Conservation (phyloP, 2,113 vertebrate species). For the Anser cygnoides region DNA sequence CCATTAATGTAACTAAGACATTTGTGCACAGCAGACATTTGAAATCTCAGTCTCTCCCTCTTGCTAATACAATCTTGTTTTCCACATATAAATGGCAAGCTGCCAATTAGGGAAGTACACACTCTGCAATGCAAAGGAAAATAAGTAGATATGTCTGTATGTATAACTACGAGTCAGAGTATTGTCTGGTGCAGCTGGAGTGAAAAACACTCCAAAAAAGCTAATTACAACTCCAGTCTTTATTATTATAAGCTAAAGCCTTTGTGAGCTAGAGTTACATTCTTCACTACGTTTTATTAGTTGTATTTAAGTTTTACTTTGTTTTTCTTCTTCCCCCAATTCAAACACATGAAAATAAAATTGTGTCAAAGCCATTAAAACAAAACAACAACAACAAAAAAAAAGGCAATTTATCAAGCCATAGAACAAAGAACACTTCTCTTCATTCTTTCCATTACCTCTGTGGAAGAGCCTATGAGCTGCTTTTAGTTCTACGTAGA, state of each 20-base stretch:
- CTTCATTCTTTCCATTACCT: not conserved
- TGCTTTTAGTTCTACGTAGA: not conserved
- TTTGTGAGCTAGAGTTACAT: slow-evolving; percentile 8
- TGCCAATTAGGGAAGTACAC: slow-evolving; percentile 37
- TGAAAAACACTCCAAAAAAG: slow-evolving; percentile 48
- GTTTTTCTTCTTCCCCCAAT: not conserved
- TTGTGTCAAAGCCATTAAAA: not conserved
- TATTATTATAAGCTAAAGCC: slow-evolving; percentile 19
- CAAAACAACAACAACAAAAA: not conserved
- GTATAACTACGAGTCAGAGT: slow-evolving; percentile 23
- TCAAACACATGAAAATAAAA: slow-evolving; percentile 8
- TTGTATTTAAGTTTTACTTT: not conserved
- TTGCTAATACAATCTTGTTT: not conserved
- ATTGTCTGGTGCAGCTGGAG: slow-evolving; percentile 61
- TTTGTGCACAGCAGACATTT: not conserved
- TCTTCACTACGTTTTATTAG: not conserved
- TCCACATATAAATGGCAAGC: slow-evolving; percentile 18
- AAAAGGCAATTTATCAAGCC: not conserved
- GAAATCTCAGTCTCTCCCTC: not conserved
- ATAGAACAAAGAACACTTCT: not conserved
- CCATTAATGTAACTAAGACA: not conserved
- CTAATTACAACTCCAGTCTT: slow-evolving; percentile 35
- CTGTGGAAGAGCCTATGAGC: not conserved
- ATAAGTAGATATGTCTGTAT: slow-evolving; percentile 47
- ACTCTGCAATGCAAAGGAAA: slow-evolving; percentile 42